Evolutionary conservation across 2,113 vertebrate species (phyloP).

Genomic region (Lophura nycthemera): DNA sequence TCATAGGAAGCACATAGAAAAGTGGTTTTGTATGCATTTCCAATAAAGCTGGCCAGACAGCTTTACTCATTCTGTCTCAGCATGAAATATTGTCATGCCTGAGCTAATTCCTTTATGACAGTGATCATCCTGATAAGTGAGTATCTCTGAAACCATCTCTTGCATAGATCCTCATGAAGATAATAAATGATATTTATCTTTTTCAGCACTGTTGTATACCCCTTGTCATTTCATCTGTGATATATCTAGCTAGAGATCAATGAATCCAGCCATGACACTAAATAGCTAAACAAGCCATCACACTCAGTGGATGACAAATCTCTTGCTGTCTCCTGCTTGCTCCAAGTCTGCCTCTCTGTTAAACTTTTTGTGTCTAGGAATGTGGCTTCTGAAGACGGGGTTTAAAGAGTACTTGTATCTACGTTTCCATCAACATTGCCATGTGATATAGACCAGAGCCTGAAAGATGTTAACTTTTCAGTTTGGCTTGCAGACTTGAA

Average conservation of each 20-base stretch:
- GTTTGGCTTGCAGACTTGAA: not conserved
- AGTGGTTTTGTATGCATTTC: not conserved
- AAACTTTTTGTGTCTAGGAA: not conserved
- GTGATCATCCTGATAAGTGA: not conserved
- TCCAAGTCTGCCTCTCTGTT: not conserved
- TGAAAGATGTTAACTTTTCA: not conserved
- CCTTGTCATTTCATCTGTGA: not conserved
- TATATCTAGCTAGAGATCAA: not conserved
- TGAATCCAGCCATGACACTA: not conserved
- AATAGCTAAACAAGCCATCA: conserved; percentile 19
- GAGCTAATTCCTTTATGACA: not conserved
- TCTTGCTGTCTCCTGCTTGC: not conserved
- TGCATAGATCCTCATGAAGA: rapidly evolving
- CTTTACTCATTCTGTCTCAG: not conserved
- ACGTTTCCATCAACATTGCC: not conserved
- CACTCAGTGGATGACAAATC: not conserved
- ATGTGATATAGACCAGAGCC: not conserved
- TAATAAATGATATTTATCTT: conserved; percentile 10
- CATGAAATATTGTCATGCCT: not conserved
- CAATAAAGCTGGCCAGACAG: not conserved
- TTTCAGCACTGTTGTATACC: not conserved
- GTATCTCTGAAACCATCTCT: not conserved
- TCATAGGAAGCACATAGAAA: not conserved
- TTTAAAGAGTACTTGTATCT: not conserved
- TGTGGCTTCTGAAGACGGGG: not conserved